A percentile compares a stretch with the other conserved stretches of the same genome.
Conservation (phyloP, 2,888 invertebrate genomes). For the Brenthis daphne region DNA sequence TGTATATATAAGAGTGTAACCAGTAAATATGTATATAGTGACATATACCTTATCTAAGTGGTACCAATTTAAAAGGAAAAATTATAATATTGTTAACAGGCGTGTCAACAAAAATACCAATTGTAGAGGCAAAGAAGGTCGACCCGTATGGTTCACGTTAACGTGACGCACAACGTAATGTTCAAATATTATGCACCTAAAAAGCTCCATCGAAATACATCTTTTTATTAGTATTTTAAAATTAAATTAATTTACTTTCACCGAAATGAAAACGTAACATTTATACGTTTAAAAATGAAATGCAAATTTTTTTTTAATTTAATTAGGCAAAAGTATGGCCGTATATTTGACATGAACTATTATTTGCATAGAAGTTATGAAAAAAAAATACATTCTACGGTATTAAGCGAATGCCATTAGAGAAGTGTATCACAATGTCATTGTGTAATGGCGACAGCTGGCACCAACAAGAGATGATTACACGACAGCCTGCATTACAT, state of each 20-base stretch:
- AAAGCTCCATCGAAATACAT: conserved; percentile 1
- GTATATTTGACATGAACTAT: too few relatives aligned
- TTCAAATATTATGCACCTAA: conserved; percentile 8
- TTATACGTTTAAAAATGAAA: too few relatives aligned
- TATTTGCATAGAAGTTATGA: too few relatives aligned
- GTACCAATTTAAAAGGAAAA: conserved; percentile 7
- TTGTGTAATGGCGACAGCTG: conserved; percentile 26
- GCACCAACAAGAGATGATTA: conserved; percentile 30
- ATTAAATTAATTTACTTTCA: too few relatives aligned
- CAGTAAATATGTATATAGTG: background rate
- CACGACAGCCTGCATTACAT: conserved; percentile 32
- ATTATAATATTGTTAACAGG: conserved; percentile 7
- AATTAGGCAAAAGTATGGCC: too few relatives aligned
- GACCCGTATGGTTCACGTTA: conserved; percentile 19
- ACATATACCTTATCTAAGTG: background rate
- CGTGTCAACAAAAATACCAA: conserved; percentile 8
- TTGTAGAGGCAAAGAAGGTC: conserved; percentile 21
- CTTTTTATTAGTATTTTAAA: too few relatives aligned
- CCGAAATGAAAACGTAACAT: too few relatives aligned
- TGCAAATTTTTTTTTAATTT: too few relatives aligned
- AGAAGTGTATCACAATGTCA: conserved; percentile 19
- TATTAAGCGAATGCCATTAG: conserved; percentile 24
- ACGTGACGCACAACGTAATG: conserved; percentile 19
- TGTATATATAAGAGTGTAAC: too few relatives aligned
- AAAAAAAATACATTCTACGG: background rate